Evolutionary conservation across 1,140 invertebrate genomes (phyloP).

Genomic region (Pristionchus pacificus): DNA sequence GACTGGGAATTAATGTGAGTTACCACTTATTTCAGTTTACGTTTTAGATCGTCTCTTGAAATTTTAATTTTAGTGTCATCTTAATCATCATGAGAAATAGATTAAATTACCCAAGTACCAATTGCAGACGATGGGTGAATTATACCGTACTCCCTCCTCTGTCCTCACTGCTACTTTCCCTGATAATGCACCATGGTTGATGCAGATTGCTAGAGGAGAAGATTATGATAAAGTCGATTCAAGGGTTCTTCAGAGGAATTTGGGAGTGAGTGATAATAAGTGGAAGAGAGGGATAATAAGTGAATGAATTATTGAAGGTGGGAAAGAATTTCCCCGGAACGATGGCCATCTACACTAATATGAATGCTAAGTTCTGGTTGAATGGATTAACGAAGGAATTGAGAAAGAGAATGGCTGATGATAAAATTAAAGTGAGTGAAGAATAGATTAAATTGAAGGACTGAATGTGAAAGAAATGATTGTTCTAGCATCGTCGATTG

Average conservation of each 20-base stretch:
- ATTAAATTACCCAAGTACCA: not conserved
- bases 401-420: conserved; percentile 20
- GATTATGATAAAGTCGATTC: not conserved
- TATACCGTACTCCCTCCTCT: not conserved
- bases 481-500: not conserved
- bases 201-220: not conserved
- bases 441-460: conserved; percentile 11
- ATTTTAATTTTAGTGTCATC: not conserved
- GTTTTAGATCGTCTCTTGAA: not conserved
- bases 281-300: conserved; percentile 67
- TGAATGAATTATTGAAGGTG: conserved; percentile 72
- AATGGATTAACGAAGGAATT: conserved; percentile 30
- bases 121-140: not conserved
- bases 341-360: conserved; percentile 14
- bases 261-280: not conserved
- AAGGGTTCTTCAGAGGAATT: not conserved
- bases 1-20: conserved; percentile 28
- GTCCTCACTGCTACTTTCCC: not conserved
- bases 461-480: not conserved
- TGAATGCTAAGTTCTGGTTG: conserved; percentile 25
- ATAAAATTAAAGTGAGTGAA: conserved; percentile 27
- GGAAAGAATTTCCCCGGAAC: conserved; percentile 84
- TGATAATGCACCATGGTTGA: not conserved
- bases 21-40: not conserved
- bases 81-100: not conserved